These are phyloP conservation scores for Silurus lanzhouensis DNA, from an alignment of 2,797 vertebrate genomes.

Conservation along the genomic window DNA sequence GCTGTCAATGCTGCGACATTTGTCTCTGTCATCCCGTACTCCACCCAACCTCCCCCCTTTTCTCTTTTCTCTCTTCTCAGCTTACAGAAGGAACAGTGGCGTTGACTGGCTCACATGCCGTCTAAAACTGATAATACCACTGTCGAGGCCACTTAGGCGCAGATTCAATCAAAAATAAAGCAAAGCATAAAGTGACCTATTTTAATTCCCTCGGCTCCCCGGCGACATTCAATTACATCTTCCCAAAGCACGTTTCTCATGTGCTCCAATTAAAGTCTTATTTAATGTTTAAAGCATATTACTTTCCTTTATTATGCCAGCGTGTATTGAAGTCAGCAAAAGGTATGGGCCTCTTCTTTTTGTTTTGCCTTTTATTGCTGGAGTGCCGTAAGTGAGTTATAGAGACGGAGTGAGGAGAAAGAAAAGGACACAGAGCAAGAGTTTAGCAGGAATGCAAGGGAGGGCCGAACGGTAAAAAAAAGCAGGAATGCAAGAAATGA, in stretches of 20 bases:
- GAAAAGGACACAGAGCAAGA: constrained; percentile 32
- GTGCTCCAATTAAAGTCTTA: constrained; percentile 81
- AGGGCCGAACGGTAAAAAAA: not conserved
- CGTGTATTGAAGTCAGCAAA: constrained; percentile 71
- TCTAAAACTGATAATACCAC: constrained; percentile 75
- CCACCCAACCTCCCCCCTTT: not conserved
- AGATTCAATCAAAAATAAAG: constrained; percentile 81
- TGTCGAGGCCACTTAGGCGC: constrained; percentile 76
- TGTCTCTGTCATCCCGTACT: constrained; percentile 73
- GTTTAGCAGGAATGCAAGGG: not conserved
- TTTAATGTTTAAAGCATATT: constrained; percentile 83
- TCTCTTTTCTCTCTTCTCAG: constrained; percentile 51
- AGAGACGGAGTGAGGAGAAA: constrained; percentile 32
- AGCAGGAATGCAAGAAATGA: constrained; percentile 15
- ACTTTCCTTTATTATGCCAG: constrained; percentile 78
- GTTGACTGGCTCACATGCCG: constrained; percentile 62
- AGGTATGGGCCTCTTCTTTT: constrained; percentile 67
- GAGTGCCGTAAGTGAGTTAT: constrained; percentile 69
- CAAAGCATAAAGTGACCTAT: constrained; percentile 79
- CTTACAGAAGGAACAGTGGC: constrained; percentile 55
- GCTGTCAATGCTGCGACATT: constrained; percentile 79
- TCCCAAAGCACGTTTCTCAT: constrained; percentile 72
- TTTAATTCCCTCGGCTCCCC: constrained; percentile 74
- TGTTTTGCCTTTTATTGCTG: constrained; percentile 75
- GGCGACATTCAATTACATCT: constrained; percentile 79